Evolutionary conservation across 2,888 invertebrate species (phyloP).

Genomic region (Ormyrus thymus): DNA sequence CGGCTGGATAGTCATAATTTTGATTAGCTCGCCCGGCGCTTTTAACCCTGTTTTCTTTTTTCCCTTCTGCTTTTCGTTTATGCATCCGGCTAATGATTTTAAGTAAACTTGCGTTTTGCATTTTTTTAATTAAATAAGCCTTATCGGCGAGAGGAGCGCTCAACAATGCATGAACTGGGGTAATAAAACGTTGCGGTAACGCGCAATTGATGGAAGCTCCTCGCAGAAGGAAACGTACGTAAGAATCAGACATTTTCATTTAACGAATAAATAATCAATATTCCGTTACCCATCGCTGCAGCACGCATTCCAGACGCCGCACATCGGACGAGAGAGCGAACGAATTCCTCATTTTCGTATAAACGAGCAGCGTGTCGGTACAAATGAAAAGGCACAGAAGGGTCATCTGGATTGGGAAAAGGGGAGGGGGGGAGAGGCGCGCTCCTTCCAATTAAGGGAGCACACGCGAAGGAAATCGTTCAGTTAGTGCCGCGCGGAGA

Average conservation of each 20-base stretch:
- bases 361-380: background rate
- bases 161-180: too few relatives aligned
- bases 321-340: background rate
- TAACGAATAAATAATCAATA: too few relatives aligned
- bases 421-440: slow-evolving; percentile 31
- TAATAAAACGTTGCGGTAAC: too few relatives aligned
- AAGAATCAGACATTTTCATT: too few relatives aligned
- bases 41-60: background rate
- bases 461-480: slow-evolving; percentile 71
- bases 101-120: background rate
- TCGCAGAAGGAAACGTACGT: too few relatives aligned
- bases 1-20: slow-evolving; percentile 9
- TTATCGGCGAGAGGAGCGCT: background rate
- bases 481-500: slow-evolving; percentile 60
- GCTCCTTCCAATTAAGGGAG: slow-evolving; percentile 69
- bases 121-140: background rate
- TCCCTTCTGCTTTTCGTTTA: background rate
- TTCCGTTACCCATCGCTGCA: too few relatives aligned
- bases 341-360: too few relatives aligned
- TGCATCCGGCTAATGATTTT: too few relatives aligned
- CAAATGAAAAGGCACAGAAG: slow-evolving; percentile 4
- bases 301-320: background rate
- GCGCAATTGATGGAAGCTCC: too few relatives aligned
- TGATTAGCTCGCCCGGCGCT: slow-evolving; percentile 19
- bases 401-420: background rate